Evolutionary conservation across 2,888 invertebrate species (phyloP).

Genomic region (Metellina segmentata): DNA sequence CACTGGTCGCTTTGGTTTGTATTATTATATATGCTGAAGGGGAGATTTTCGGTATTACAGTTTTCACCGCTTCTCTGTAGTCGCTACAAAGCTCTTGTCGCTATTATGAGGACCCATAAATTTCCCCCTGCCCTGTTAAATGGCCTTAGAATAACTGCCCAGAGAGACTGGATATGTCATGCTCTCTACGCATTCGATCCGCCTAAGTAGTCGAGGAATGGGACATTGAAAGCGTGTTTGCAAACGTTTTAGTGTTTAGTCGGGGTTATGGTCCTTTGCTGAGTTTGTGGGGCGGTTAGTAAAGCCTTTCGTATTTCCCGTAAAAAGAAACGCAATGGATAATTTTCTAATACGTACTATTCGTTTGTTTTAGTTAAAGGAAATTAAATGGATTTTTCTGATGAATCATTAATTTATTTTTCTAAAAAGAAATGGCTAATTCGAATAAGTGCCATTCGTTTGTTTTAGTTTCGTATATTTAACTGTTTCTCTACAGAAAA

Average conservation of each 20-base stretch:
- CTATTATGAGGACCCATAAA: conserved; percentile 58
- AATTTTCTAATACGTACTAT: no score
- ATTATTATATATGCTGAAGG: conserved; percentile 52
- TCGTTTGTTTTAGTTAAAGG: no score
- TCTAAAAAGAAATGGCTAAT: no score
- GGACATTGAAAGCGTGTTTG: conserved; percentile 53
- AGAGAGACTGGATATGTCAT: conserved; percentile 70
- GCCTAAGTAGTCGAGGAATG: conserved; percentile 36
- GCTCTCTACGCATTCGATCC: conserved; percentile 67
- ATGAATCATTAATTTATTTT: no score
- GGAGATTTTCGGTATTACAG: conserved; percentile 47
- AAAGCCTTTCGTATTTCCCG: no score
- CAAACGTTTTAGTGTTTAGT: conserved; percentile 46
- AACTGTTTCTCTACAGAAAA: no score
- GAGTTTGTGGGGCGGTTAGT: no score
- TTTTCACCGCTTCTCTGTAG: conserved; percentile 36
- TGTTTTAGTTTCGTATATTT: no score
- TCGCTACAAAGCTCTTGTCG: conserved; percentile 12
- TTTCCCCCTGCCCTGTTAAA: conserved; percentile 52
- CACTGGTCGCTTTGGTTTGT: conserved; percentile 68
- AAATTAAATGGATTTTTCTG: no score
- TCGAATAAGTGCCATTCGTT: no score
- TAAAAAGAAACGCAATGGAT: no score
- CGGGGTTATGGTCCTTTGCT: no score
- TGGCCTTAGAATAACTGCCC: conserved; percentile 73